phyloP scores from a whole-genome alignment of 2,797 vertebrate species.

The Cryptoblepharus egeriae region DNA sequence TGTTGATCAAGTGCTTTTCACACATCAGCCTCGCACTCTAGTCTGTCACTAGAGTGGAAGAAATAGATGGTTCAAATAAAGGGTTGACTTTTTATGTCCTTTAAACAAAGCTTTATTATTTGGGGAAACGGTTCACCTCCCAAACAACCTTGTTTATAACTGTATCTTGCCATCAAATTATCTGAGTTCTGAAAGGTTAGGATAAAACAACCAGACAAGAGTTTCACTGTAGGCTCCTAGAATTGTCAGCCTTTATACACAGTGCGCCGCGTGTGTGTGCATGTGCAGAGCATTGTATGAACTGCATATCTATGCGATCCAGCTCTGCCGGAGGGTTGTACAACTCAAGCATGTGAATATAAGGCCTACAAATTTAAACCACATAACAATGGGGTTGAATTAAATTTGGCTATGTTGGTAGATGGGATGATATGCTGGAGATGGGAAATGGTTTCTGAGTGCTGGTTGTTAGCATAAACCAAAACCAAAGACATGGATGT shows the following conservation, averaged over 20 bases:
- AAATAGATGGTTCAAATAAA: neutral
- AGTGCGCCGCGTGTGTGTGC: no score
- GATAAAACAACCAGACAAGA: slow-evolving; percentile 14
- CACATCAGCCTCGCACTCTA: neutral
- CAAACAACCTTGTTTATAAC: rapidly evolving
- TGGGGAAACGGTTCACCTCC: neutral
- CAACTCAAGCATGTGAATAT: neutral
- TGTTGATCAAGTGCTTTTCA: neutral
- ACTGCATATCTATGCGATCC: neutral
- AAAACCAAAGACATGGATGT: no score
- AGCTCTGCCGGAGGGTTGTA: neutral
- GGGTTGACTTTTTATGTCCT: neutral
- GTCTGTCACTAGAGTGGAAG: neutral
- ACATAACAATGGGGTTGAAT: neutral
- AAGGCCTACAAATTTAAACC: neutral
- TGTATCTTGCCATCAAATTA: slow-evolving; percentile 9
- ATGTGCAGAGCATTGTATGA: neutral
- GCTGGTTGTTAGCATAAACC: no score
- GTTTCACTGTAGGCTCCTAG: neutral
- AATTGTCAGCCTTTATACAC: neutral
- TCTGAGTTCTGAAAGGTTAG: neutral
- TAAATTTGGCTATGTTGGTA: no score
- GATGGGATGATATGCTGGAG: no score
- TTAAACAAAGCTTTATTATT: slow-evolving; percentile 5
- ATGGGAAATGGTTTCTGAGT: no score